Evolutionary conservation across 2,797 vertebrate species (phyloP).

Genomic region (Eleutherodactylus coqui): DNA sequence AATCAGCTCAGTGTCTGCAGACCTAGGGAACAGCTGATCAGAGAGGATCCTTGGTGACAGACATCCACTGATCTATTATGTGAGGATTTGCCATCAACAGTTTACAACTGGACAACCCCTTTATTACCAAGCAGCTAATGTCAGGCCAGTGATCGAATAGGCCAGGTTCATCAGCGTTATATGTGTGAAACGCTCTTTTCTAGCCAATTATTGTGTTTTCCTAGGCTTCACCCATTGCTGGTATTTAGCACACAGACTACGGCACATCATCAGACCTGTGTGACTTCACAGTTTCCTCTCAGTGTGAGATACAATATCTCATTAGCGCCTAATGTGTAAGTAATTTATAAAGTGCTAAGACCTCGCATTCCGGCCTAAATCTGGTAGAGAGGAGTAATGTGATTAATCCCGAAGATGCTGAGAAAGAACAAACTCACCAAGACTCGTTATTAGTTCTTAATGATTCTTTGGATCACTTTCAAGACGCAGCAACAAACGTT

Average conservation of each 20-base stretch:
- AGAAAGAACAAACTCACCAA: constrained; percentile 21
- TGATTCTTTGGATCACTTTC: constrained; percentile 12
- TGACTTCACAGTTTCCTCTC: not conserved
- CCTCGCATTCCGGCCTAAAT: not conserved
- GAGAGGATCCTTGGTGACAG: no score
- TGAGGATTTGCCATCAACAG: no score
- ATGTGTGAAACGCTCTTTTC: not conserved
- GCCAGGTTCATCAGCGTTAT: no score
- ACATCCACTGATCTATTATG: no score
- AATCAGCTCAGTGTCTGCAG: no score
- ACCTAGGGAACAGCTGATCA: no score
- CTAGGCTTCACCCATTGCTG: not conserved
- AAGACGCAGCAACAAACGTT: not conserved
- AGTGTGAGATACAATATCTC: not conserved
- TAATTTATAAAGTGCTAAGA: not conserved
- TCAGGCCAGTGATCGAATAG: no score
- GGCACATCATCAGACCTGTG: not conserved
- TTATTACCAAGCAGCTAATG: no score
- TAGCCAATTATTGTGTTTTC: not conserved
- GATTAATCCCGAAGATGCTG: constrained; percentile 22
- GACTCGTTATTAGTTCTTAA: constrained; percentile 10
- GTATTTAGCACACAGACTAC: not conserved
- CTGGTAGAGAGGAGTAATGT: not conserved
- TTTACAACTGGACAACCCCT: no score
- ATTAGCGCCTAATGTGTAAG: not conserved